A percentile compares a stretch with the other conserved stretches of the same genome.
Conservation (phyloP, 2,797 vertebrate genomes). For the Urophycis tenuis region DNA sequence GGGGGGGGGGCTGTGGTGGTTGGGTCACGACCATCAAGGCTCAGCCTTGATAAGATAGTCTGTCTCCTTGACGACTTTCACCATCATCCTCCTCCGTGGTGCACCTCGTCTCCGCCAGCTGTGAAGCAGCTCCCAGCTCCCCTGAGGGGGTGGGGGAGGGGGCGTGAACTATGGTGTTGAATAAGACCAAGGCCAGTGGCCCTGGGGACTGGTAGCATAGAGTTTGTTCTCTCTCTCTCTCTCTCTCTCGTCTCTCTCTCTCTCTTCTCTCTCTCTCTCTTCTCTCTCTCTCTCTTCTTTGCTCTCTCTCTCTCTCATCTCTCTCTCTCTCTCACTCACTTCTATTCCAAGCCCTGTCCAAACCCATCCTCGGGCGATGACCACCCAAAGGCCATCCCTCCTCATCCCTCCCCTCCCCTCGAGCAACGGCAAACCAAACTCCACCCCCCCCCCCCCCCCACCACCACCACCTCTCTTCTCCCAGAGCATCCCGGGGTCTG, state of each 20-base stretch:
- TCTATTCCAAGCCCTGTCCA: no score
- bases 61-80: no score
- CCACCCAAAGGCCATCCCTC: no score
- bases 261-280: slow-evolving; percentile 6
- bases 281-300: background rate
- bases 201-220: background rate
- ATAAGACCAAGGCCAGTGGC: background rate
- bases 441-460: no score
- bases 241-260: slow-evolving; percentile 8
- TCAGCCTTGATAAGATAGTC: no score
- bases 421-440: no score
- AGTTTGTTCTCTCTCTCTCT: background rate
- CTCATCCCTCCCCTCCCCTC: no score
- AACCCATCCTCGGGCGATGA: no score
- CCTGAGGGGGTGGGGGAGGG: background rate
- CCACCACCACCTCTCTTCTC: background rate
- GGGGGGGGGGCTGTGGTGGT: background rate
- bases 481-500: no score
- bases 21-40: background rate
- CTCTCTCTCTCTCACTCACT: background rate
- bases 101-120: background rate
- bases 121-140: background rate
- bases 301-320: slow-evolving; percentile 8
- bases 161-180: background rate
- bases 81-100: no score